A percentile compares a stretch with the other conserved stretches of the same genome.
Evolutionary conservation across 2,113 vertebrate genomes (phyloP).

Genomic region (Ammodytes dubius): DNA sequence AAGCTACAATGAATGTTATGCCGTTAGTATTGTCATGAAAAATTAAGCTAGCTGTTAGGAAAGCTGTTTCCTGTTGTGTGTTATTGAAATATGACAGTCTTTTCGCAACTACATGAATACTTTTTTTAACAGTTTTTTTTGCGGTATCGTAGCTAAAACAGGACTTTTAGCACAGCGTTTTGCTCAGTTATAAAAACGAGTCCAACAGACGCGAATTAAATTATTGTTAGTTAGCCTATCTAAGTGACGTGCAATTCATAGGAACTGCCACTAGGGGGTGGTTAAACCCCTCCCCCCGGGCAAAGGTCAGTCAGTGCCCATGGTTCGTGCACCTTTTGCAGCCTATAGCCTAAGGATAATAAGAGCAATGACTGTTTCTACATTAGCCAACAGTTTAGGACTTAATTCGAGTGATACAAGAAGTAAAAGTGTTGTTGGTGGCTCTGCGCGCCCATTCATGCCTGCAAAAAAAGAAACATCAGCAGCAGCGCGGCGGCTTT

Average conservation of each 20-base stretch:
- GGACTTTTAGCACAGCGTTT: too few species aligned
- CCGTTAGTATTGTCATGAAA: not conserved
- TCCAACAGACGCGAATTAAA: not conserved
- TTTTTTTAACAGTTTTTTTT: too few species aligned
- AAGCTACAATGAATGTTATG: not conserved
- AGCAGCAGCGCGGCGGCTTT: conserved; percentile 62
- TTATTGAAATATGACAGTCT: not conserved
- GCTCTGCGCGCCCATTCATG: conserved; percentile 36
- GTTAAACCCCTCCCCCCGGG: not conserved
- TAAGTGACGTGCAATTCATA: not conserved
- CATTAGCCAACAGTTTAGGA: too few species aligned
- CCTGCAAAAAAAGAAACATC: not conserved
- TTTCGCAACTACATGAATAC: not conserved
- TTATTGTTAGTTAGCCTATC: not conserved
- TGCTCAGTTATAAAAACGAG: not conserved
- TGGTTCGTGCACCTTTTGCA: too few species aligned
- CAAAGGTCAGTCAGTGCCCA: not conserved
- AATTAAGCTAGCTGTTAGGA: not conserved
- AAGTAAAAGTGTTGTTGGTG: not conserved
- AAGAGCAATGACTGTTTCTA: not conserved
- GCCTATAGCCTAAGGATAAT: not conserved
- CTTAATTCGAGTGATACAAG: not conserved
- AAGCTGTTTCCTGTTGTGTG: not conserved
- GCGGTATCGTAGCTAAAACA: not conserved
- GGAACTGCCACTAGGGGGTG: not conserved